Conservation (phyloP, 2,797 vertebrate species). For the Hypotaenidia okinawae region DNA sequence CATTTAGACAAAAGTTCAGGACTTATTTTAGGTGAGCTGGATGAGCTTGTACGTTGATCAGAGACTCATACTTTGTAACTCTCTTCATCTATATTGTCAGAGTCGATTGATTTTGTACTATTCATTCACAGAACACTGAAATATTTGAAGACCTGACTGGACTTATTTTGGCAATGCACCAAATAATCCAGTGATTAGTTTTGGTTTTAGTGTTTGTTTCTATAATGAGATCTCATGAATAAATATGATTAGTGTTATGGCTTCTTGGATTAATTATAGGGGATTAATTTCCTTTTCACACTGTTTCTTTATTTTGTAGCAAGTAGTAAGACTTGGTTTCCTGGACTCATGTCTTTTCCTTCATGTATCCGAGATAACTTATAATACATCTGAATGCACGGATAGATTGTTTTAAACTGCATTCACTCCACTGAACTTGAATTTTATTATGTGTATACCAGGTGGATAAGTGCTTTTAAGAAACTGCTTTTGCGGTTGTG, state of each 20-base stretch:
- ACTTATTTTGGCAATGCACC: not conserved
- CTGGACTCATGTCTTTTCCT: not conserved
- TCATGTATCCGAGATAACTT: not conserved
- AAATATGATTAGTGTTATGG: not conserved
- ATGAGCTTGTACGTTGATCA: not conserved
- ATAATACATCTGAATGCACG: not conserved
- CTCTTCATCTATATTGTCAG: not conserved
- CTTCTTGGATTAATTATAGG: not conserved
- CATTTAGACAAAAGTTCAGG: not conserved
- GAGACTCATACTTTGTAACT: not conserved
- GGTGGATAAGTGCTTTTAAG: constrained; percentile 31
- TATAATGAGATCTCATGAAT: not conserved
- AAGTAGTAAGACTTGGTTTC: not conserved
- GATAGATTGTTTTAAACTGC: not conserved
- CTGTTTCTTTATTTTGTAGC: not conserved
- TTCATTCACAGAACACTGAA: not conserved
- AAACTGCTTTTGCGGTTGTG: not conserved
- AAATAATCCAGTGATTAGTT: not conserved
- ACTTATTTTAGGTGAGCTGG: not conserved
- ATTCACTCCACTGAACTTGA: not conserved
- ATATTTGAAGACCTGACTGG: not conserved
- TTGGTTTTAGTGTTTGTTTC: not conserved
- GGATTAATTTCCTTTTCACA: not conserved
- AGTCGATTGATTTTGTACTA: not conserved
- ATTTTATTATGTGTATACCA: constrained; percentile 41